A percentile compares a stretch with the other conserved stretches of the same genome.
Conservation (phyloP, 1,140 invertebrate species). For the Apis laboriosa region DNA sequence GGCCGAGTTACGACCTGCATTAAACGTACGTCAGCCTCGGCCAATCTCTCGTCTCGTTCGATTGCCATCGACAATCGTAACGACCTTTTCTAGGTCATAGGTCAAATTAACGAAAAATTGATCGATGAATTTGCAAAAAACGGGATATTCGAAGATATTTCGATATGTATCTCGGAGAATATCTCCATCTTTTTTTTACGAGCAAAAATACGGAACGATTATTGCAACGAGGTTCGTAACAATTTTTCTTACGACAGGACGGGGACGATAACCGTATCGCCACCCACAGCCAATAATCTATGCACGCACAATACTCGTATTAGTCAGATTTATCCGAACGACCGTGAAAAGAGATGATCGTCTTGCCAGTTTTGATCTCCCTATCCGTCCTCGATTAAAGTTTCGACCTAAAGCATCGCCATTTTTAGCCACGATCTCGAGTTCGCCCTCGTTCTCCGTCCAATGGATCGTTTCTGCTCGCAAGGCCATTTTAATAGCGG, state of each 20-base stretch:
- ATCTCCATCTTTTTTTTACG: not conserved
- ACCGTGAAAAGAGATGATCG: conserved; percentile 58
- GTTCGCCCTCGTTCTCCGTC: conserved; percentile 25
- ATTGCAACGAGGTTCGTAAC: not conserved
- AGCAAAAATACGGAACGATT: not conserved
- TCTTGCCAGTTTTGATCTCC: conserved; percentile 41
- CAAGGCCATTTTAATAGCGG: conserved; percentile 40
- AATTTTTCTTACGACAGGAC: conserved; percentile 18
- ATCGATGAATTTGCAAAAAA: no score
- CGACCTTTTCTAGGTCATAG: conserved; percentile 41
- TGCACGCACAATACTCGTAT: not conserved
- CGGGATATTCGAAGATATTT: no score
- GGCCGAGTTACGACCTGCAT: conserved; percentile 12
- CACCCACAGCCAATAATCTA: conserved; percentile 21
- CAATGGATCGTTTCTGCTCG: conserved; percentile 8
- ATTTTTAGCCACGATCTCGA: conserved; percentile 61
- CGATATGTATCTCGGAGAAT: not conserved
- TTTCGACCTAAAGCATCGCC: conserved; percentile 49
- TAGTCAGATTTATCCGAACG: conserved; percentile 38
- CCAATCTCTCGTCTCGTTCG: conserved; percentile 5
- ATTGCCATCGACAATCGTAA: conserved; percentile 35
- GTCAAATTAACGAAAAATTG: conserved; percentile 41
- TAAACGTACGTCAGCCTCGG: conserved; percentile 53
- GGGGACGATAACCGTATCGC: not conserved
- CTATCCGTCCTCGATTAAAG: conserved; percentile 6